phyloP scores from a whole-genome alignment of 1,140 invertebrate species.

The Trichogramma pretiosum region DNA sequence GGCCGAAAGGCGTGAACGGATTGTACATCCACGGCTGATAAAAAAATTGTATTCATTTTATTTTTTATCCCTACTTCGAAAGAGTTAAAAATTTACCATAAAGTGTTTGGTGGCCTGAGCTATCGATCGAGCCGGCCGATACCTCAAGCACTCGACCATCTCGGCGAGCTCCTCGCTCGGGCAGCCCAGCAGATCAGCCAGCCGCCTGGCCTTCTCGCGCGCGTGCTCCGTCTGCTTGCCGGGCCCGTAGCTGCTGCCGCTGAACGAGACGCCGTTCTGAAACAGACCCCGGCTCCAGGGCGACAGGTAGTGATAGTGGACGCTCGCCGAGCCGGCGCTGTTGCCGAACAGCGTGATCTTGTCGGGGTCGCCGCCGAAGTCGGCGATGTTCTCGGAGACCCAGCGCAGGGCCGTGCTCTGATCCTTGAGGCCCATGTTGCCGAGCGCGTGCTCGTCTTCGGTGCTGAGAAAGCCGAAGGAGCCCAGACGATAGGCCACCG shows the following conservation, averaged over 20 bases:
- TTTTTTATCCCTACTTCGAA: not conserved
- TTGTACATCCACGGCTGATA: slow-evolving; percentile 11
- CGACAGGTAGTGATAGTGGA: slow-evolving; percentile 31
- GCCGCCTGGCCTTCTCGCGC: slow-evolving; percentile 51
- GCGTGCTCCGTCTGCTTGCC: slow-evolving; percentile 60
- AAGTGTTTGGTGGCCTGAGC: slow-evolving; percentile 13
- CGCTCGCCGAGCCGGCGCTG: slow-evolving; percentile 34
- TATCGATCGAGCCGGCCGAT: slow-evolving; percentile 48
- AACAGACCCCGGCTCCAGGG: slow-evolving; percentile 23
- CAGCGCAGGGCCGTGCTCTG: slow-evolving; percentile 21
- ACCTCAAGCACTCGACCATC: slow-evolving; percentile 58
- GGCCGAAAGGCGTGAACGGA: slow-evolving; percentile 14
- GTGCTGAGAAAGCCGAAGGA: slow-evolving; percentile 24
- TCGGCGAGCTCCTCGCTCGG: slow-evolving; percentile 43
- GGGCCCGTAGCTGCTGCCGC: slow-evolving; percentile 58
- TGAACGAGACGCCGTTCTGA: slow-evolving; percentile 56
- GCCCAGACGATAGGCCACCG: slow-evolving; percentile 1
- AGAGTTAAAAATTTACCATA: not conserved
- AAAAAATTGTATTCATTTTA: not conserved
- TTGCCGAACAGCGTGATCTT: slow-evolving; percentile 41
- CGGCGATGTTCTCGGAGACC: slow-evolving; percentile 34
- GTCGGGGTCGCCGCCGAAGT: too few relatives aligned
- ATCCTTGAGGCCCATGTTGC: slow-evolving; percentile 27
- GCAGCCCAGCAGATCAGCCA: slow-evolving; percentile 59
- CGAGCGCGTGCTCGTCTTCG: slow-evolving; percentile 18